Evolutionary conservation across 1,140 invertebrate genomes (phyloP).

Genomic region (Helicoverpa zea): DNA sequence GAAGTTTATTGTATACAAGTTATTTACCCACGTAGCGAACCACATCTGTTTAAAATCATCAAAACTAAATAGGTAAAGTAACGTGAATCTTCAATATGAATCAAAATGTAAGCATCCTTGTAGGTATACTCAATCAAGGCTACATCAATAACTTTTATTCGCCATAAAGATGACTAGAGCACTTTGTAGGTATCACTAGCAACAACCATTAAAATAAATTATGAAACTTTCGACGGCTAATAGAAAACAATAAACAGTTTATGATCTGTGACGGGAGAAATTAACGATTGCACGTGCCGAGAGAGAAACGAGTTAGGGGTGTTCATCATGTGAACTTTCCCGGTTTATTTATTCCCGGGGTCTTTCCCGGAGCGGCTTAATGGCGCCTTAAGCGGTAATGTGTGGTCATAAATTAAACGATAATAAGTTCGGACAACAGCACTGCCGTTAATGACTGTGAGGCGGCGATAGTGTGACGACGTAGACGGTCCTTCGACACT

Average conservation of each 20-base stretch:
- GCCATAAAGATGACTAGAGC: not conserved
- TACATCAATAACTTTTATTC: not conserved
- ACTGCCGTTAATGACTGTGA: conserved; percentile 77
- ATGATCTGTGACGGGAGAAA: conserved; percentile 68
- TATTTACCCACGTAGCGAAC: no score
- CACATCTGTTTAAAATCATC: no score
- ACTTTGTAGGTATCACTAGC: conserved; percentile 26
- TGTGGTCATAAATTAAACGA: conserved; percentile 84
- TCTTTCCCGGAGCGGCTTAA: conserved; percentile 67
- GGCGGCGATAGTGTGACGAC: conserved; percentile 52
- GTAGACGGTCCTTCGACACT: conserved; percentile 48
- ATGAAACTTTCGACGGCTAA: conserved; percentile 55
- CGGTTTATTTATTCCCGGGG: conserved; percentile 69
- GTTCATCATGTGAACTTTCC: conserved; percentile 69
- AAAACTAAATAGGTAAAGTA: no score
- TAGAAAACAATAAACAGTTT: conserved; percentile 75
- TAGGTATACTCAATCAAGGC: not conserved
- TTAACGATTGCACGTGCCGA: conserved; percentile 77
- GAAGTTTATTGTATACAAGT: no score
- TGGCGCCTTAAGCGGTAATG: conserved; percentile 80
- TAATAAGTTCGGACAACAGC: conserved; percentile 84
- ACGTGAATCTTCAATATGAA: no score
- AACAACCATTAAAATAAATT: conserved; percentile 48
- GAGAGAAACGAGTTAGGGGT: conserved; percentile 65
- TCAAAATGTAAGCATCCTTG: no score